These are phyloP conservation scores for Labeo calbasu DNA, from an alignment of 2,797 vertebrate genomes.

Conservation along the genomic window DNA sequence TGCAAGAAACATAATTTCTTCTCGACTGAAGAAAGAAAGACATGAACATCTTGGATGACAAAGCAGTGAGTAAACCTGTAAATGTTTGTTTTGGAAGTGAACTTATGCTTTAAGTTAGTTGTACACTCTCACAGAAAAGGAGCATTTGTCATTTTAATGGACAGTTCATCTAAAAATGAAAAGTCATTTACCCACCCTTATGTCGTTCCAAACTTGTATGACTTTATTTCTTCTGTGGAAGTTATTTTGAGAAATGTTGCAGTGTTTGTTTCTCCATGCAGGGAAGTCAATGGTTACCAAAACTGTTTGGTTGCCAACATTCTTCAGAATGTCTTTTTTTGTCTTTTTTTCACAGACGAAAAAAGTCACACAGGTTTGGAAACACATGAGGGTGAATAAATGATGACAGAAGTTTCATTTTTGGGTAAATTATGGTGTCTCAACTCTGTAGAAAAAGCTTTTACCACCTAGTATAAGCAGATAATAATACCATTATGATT, in stretches of 20 bases:
- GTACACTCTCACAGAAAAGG: neutral
- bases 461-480: neutral
- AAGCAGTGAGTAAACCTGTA: too few species aligned
- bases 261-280: neutral
- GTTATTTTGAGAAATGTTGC: neutral
- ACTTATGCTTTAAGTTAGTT: neutral
- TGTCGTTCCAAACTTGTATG: neutral
- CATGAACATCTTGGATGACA: too few species aligned
- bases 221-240: neutral
- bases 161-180: neutral
- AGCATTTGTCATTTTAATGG: neutral
- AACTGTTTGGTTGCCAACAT: neutral
- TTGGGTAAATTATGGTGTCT: neutral
- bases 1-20: too few species aligned
- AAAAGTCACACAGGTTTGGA: neutral
- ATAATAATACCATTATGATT: neutral
- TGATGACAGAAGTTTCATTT: neutral
- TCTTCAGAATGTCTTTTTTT: neutral
- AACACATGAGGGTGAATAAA: neutral
- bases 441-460: neutral
- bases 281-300: neutral
- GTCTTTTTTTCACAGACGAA: neutral
- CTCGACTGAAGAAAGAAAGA: too few species aligned
- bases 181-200: neutral
- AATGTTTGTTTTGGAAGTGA: too few species aligned